Conservation (phyloP, 2,113 vertebrate species). For the Dicerorhinus sumatrensis region DNA sequence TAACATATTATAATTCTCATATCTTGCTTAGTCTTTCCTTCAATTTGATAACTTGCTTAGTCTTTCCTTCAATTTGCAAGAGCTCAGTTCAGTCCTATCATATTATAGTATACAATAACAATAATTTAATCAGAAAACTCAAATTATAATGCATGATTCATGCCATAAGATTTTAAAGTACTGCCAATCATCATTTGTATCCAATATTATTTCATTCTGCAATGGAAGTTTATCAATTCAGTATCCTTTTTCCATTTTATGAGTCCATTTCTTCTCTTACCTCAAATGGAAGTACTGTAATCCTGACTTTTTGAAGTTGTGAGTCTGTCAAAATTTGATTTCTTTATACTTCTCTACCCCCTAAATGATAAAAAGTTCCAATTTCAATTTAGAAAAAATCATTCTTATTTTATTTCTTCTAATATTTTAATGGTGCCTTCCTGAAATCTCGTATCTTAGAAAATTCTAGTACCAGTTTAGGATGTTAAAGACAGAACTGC, state of each 20-base stretch:
- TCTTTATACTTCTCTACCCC: neutral
- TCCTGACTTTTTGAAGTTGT: neutral
- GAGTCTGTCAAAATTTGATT: neutral
- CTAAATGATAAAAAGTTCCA: neutral
- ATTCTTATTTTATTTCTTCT: neutral
- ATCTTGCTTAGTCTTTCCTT: neutral
- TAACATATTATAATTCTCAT: neutral
- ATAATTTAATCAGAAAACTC: neutral
- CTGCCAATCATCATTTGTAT: neutral
- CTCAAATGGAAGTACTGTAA: neutral
- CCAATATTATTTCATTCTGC: constrained; percentile 11
- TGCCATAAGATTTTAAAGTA: neutral
- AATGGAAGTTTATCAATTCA: neutral
- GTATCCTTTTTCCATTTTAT: neutral
- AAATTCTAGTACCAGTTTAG: neutral
- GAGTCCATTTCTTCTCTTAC: neutral
- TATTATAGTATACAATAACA: neutral
- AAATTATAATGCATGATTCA: neutral
- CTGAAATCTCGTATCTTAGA: neutral
- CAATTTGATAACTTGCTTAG: neutral
- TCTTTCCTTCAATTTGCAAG: neutral
- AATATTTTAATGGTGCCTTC: neutral
- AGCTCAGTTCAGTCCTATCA: neutral
- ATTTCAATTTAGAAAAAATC: neutral
- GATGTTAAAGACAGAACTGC: neutral